A percentile compares a stretch with the other conserved stretches of the same genome.
Evolutionary conservation across 2,888 invertebrate genomes (phyloP).

Genomic region (Tineola bisselliella): DNA sequence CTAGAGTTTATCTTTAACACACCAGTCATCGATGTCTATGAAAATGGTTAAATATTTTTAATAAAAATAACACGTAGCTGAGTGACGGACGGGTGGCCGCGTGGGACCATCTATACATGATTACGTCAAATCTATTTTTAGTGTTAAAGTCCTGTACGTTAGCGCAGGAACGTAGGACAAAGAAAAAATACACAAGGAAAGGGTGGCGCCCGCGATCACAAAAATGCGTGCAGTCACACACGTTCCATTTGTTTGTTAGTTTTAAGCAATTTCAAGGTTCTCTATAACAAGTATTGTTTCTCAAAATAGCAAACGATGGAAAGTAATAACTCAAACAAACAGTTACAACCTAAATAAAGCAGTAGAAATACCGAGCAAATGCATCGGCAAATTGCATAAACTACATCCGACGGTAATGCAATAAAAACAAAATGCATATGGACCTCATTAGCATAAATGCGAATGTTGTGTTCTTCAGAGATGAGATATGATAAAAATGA

Average conservation of each 20-base stretch:
- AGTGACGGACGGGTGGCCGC: constrained; percentile 11
- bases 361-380: too few relatives aligned
- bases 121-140: constrained; percentile 62
- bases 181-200: constrained; percentile 37
- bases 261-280: neutral
- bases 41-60: constrained; percentile 10
- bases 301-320: too few relatives aligned
- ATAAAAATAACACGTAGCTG: constrained; percentile 3
- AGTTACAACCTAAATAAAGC: too few relatives aligned
- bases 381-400: neutral
- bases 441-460: neutral
- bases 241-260: neutral
- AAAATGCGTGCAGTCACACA: neutral
- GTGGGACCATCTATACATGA: constrained; percentile 23
- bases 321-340: too few relatives aligned
- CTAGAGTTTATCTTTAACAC: neutral
- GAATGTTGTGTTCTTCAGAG: neutral
- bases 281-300: neutral
- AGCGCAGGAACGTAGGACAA: constrained; percentile 20
- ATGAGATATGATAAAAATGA: constrained; percentile 46
- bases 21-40: neutral
- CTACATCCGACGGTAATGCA: neutral
- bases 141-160: constrained; percentile 22
- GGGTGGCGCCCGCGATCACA: constrained; percentile 44
- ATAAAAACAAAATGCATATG: neutral